phyloP scores from a whole-genome alignment of 2,888 invertebrate genomes.

The Capitulum mitella region DNA sequence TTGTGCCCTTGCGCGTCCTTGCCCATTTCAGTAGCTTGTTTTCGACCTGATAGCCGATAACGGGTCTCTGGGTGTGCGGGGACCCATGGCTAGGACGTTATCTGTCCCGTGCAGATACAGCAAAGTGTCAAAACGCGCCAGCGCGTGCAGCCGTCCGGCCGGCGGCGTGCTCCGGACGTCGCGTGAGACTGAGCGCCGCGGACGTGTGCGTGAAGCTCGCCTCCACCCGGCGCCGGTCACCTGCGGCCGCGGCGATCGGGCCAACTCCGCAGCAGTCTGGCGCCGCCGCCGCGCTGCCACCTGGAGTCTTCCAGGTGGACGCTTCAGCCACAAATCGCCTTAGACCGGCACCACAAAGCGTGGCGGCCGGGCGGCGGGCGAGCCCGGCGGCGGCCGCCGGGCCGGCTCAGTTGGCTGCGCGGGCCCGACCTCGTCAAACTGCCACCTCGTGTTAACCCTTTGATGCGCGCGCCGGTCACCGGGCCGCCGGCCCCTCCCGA shows the following conservation, averaged over 20 bases:
- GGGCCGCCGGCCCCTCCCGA: neutral
- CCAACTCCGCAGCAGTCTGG: neutral
- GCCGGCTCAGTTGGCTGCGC: neutral
- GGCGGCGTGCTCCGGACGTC: too few species aligned
- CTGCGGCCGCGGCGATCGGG: neutral
- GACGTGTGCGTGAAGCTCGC: too few species aligned
- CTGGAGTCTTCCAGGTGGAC: conserved; percentile 3
- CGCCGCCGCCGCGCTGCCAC: neutral
- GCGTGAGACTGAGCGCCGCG: too few species aligned
- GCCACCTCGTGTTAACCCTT: neutral
- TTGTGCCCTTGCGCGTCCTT: neutral
- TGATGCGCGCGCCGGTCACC: neutral
- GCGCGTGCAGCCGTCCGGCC: too few species aligned
- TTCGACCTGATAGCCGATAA: neutral
- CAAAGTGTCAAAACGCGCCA: too few species aligned
- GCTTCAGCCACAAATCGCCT: conserved; percentile 2
- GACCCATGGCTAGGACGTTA: neutral
- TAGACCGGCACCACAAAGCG: neutral
- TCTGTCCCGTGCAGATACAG: neutral
- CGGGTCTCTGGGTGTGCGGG: neutral
- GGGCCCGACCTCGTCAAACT: neutral
- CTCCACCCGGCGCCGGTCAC: neutral
- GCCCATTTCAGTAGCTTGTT: neutral
- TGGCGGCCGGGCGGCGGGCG: neutral
- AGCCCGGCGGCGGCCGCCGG: neutral